Percentiles rank a stretch among this genome's conserved stretches.
These are phyloP conservation scores for Theristicus caerulescens DNA, from an alignment of 2,113 vertebrate genomes.

Conservation along the genomic window DNA sequence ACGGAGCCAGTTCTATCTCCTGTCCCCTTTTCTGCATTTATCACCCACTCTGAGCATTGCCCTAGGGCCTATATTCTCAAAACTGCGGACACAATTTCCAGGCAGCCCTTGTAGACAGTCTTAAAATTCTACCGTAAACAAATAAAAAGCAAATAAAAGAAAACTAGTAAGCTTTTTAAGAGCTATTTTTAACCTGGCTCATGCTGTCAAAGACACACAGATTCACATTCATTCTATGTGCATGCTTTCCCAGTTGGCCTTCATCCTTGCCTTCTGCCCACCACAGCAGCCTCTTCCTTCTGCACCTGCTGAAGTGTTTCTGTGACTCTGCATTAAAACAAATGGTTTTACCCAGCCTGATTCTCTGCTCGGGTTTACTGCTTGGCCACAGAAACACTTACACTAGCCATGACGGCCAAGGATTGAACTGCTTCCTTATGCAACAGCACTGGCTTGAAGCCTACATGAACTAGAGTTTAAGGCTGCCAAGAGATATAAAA, in stretches of 20 bases:
- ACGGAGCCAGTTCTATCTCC: neutral
- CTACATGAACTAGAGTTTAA: neutral
- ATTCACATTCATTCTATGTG: neutral
- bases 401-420: neutral
- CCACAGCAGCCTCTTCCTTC: neutral
- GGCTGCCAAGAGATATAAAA: neutral
- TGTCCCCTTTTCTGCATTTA: neutral
- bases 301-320: neutral
- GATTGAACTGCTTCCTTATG: neutral
- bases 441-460: neutral
- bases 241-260: neutral
- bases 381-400: neutral
- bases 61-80: neutral
- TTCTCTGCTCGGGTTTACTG: neutral
- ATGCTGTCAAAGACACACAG: neutral
- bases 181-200: constrained; percentile 1
- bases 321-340: neutral
- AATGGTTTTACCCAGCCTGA: neutral
- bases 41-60: neutral
- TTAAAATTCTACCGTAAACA: neutral
- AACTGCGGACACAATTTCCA: neutral
- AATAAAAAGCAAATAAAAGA: neutral
- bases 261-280: neutral
- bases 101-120: neutral
- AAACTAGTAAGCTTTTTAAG: neutral